A percentile compares a stretch with the other conserved stretches of the same genome.
Evolutionary conservation across 2,888 invertebrate species (phyloP).

Genomic region (Eristalis intricaria): DNA sequence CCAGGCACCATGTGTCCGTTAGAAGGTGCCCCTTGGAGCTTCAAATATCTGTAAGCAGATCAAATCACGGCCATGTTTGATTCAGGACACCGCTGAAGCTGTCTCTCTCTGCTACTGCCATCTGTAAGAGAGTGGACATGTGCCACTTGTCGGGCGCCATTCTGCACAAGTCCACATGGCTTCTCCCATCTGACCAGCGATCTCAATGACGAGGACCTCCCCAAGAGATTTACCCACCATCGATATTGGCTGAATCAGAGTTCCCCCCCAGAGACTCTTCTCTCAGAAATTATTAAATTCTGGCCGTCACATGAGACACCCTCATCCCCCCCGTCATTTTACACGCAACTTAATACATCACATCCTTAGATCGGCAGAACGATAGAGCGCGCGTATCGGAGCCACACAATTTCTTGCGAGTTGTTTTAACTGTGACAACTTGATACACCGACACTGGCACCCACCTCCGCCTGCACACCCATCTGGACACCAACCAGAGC

Average conservation of each 20-base stretch:
- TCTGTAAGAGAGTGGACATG: too few relatives aligned
- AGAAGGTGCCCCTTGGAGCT: too few relatives aligned
- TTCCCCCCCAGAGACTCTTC: not conserved
- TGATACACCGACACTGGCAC: slow-evolving; percentile 25
- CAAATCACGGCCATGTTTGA: too few relatives aligned
- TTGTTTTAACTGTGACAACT: slow-evolving; percentile 47
- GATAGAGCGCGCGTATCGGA: not conserved
- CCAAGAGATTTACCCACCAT: too few relatives aligned
- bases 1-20: too few relatives aligned
- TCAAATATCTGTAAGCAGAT: too few relatives aligned
- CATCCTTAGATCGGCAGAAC: not conserved
- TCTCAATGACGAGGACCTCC: too few relatives aligned
- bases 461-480: not conserved
- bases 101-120: too few relatives aligned
- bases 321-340: slow-evolving; percentile 5
- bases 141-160: too few relatives aligned
- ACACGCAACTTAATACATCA: slow-evolving; percentile 24
- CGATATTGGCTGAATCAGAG: not conserved
- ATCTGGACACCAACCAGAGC: not conserved
- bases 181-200: too few relatives aligned
- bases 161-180: too few relatives aligned
- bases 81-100: too few relatives aligned
- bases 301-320: not conserved
- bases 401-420: slow-evolving; percentile 8
- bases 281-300: not conserved